phyloP scores from a whole-genome alignment of 2,797 vertebrate species.

The Gorsachius magnificus region DNA sequence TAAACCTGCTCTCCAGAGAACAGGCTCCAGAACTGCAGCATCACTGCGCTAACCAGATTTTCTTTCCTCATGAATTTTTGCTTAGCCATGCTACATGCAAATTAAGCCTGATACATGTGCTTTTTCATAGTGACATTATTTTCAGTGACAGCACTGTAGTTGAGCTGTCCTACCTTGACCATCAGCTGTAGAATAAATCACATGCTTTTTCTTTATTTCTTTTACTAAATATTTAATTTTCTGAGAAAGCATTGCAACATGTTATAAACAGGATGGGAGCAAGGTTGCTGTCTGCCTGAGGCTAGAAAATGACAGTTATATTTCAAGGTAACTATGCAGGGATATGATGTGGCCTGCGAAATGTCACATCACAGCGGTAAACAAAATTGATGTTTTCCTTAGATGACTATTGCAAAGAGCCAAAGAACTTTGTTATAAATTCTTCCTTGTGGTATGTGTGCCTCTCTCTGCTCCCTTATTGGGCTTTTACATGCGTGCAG shows the following conservation, averaged over 20 bases:
- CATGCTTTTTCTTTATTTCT: neutral
- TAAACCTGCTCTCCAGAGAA: neutral
- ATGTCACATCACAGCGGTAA: neutral
- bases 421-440: conserved; percentile 31
- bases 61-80: conserved; percentile 1
- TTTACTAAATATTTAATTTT: conserved; percentile 12
- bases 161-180: neutral
- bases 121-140: neutral
- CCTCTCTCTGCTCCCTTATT: neutral
- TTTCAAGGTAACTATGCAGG: conserved; percentile 17
- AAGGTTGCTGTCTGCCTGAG: neutral
- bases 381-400: conserved; percentile 26
- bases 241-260: neutral
- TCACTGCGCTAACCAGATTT: neutral
- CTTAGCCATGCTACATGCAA: neutral
- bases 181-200: neutral
- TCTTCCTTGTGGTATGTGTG: neutral
- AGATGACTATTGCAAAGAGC: neutral
- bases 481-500: rapidly evolving
- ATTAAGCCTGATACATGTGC: neutral
- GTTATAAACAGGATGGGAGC: neutral
- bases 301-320: neutral
- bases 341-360: neutral
- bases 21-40: neutral
- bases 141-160: neutral